Evolutionary conservation across 2,113 vertebrate genomes (phyloP), one percentile per base, ranked within the genome.

Genomic region (Rhinogobius similis): DNA sequence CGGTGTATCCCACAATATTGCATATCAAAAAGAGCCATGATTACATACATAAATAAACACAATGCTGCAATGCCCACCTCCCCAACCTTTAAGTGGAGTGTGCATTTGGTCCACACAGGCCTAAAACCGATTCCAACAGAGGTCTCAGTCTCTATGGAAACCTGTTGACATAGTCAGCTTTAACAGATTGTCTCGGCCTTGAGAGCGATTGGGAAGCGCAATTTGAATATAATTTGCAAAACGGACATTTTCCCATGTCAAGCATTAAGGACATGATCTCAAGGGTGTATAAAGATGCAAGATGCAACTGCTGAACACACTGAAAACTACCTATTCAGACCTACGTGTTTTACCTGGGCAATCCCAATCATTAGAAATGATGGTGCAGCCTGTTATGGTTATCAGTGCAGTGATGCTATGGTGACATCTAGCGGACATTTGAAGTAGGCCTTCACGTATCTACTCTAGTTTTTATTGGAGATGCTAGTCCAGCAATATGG

Each of bases 141-240:
- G 44, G 86, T 78, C 85, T 85, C 75, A 10, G 89, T 93, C 85
- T 87, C 93, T 88, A 92, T 93, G 91, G 91, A 79, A 92, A 93
- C 90, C 79, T 65, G 83, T 83, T 82, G 70, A 75, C 72, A 75
- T 77, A 79, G 69, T 73, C 68, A 79, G 56, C 64, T 87, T 79
- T 86, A 88, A n/a, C n/a, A 83, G 79, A 74, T 82, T 73, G 61
- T 86, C 84, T 83, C 39, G 8, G 67, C 74, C 71, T 13, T 73
- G 76, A 85, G 78, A 87, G 67, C 41, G 63, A 65, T 70, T 69
- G 77, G 24, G 14, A 41, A n/a, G 81, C 67, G 72, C 72, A 50
- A 72, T 67, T 72, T 62, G 36, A 67, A 39, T 38, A 62, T 38
- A 62, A 76, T 62, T 58, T 67, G 77, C 71, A 74, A 68, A 78